Conservation (phyloP, 2,113 vertebrate species). For the Onychostoma macrolepis region DNA sequence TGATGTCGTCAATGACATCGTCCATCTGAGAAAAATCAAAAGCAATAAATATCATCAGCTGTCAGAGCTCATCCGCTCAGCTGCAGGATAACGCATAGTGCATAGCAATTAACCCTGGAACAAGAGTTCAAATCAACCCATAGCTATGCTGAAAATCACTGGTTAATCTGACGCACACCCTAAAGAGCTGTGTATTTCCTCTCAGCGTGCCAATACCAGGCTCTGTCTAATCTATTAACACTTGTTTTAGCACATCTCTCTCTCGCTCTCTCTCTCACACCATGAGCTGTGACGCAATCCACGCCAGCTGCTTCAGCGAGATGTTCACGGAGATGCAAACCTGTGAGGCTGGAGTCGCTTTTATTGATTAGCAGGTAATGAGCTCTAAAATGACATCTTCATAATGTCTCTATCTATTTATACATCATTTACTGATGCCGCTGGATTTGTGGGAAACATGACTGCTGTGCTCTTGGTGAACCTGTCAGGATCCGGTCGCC, state of each 20-base stretch:
- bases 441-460: not conserved
- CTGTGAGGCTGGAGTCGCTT: not conserved
- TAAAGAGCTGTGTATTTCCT: not conserved
- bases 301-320: conserved; percentile 1
- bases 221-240: conserved; percentile 18
- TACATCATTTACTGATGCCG: not conserved
- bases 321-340: not conserved
- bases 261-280: not conserved
- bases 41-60: not conserved
- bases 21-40: conserved; percentile 86
- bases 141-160: not conserved
- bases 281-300: not conserved
- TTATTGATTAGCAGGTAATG: not conserved
- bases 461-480: not conserved
- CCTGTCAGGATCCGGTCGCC: not conserved
- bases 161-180: not conserved
- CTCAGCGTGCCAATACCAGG: not conserved
- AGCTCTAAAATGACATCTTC: not conserved
- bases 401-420: not conserved
- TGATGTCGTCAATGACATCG: conserved; percentile 98
- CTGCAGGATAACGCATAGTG: not conserved
- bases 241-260: conserved; percentile 1
- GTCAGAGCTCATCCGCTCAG: not conserved
- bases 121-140: not conserved
- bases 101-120: not conserved